These are phyloP conservation scores for Euwallacea fornicatus DNA, from an alignment of 1,140 invertebrate species.

Conservation along the genomic window DNA sequence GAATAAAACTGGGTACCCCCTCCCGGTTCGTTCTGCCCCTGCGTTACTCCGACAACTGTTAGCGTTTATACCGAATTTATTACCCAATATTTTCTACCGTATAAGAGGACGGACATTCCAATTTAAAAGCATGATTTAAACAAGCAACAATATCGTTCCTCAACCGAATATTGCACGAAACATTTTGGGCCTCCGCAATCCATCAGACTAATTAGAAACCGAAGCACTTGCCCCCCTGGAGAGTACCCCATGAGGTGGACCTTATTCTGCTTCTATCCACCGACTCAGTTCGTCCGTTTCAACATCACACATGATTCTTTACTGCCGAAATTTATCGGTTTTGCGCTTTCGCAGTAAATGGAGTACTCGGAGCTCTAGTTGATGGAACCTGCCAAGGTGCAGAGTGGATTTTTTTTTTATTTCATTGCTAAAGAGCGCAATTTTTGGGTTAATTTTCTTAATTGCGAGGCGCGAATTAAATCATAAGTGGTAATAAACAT, in stretches of 20 bases:
- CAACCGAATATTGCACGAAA: slow-evolving; percentile 33
- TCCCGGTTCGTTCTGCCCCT: slow-evolving; percentile 10
- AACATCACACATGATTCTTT: neutral
- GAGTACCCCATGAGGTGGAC: slow-evolving; percentile 17
- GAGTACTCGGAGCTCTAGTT: too few relatives aligned
- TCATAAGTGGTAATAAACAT: too few relatives aligned
- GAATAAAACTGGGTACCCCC: slow-evolving; percentile 9
- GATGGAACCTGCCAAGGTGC: too few relatives aligned
- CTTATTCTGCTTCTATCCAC: slow-evolving; percentile 1
- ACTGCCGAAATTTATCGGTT: neutral
- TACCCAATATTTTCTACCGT: slow-evolving; percentile 31
- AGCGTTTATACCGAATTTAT: slow-evolving; percentile 21
- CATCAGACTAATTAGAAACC: slow-evolving; percentile 44
- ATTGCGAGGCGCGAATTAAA: too few relatives aligned
- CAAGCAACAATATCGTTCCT: slow-evolving; percentile 33
- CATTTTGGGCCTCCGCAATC: slow-evolving; percentile 36
- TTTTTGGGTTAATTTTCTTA: too few relatives aligned
- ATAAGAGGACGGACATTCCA: slow-evolving; percentile 29
- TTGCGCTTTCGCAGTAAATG: neutral
- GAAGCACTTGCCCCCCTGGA: slow-evolving; percentile 33
- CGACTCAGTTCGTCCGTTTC: slow-evolving; percentile 3
- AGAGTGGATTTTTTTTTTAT: too few relatives aligned
- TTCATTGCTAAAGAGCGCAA: too few relatives aligned
- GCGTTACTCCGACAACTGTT: slow-evolving; percentile 27
- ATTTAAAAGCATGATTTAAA: slow-evolving; percentile 38